phyloP scores from a whole-genome alignment of 2,888 invertebrate genomes.

The Gari tellinella region DNA sequence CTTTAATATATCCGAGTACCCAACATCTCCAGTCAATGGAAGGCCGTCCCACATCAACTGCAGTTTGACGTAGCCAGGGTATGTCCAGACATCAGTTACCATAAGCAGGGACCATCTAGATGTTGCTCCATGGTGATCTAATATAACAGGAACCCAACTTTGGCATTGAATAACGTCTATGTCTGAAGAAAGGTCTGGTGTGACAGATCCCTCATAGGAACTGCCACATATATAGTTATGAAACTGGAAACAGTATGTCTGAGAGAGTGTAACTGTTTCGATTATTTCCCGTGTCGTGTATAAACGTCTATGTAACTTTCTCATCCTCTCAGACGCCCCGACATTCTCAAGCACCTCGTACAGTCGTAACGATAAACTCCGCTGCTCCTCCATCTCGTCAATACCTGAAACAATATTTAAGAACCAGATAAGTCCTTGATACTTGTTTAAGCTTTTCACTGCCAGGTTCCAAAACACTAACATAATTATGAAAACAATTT shows the following conservation, averaged over 20 bases:
- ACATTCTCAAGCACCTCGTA: conserved; percentile 1
- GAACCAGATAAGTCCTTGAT: too few species aligned
- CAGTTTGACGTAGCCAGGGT: conserved; percentile 17
- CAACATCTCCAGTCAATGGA: background rate
- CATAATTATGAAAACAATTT: too few species aligned
- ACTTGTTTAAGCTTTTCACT: too few species aligned
- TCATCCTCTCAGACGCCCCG: background rate
- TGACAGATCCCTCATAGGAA: conserved; percentile 2
- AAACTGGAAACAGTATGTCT: background rate
- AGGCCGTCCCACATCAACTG: background rate
- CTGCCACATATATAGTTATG: conserved; percentile 1
- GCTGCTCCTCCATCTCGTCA: too few species aligned
- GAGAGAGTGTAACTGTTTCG: background rate
- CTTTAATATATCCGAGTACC: too few species aligned
- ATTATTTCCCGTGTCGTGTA: background rate
- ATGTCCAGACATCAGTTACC: background rate
- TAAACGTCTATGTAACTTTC: background rate
- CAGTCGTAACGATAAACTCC: background rate
- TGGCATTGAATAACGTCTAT: background rate
- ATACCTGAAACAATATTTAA: too few species aligned
- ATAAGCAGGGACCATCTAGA: background rate
- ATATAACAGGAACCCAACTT: background rate
- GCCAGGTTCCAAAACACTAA: too few species aligned
- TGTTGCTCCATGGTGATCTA: background rate
- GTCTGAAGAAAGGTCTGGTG: conserved; percentile 8